These are phyloP conservation scores for Ichneumoninae sp. DNA, from an alignment of 2,888 invertebrate genomes.

Conservation along the genomic window DNA sequence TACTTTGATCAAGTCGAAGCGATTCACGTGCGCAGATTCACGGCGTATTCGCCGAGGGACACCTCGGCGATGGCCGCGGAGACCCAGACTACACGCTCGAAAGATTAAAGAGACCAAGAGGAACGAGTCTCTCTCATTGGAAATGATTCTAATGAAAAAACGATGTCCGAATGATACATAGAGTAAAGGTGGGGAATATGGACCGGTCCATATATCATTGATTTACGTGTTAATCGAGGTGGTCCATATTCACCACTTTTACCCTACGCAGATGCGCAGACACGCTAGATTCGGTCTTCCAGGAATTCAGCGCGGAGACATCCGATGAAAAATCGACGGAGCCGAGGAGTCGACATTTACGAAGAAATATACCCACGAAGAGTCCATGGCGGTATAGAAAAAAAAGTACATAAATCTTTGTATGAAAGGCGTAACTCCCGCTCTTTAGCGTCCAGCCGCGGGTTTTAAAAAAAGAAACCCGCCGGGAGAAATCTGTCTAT, in stretches of 20 bases:
- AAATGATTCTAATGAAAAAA: slow-evolving; percentile 5
- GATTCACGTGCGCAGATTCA: slow-evolving; percentile 3
- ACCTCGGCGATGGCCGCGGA: slow-evolving; percentile 7
- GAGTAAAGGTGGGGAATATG: too few relatives aligned
- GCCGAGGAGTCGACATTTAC: slow-evolving; percentile 65
- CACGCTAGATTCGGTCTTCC: slow-evolving; percentile 67
- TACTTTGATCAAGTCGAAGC: slow-evolving; percentile 21
- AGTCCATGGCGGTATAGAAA: not conserved
- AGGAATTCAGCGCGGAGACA: slow-evolving; percentile 61
- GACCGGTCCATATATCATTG: too few relatives aligned
- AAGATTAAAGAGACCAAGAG: slow-evolving; percentile 32
- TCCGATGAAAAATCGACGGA: slow-evolving; percentile 64
- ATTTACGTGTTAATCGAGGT: too few relatives aligned
- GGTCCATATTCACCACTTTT: too few relatives aligned
- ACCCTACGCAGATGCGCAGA: not conserved
- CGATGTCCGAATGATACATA: not conserved
- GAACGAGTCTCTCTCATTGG: slow-evolving; percentile 4
- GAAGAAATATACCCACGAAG: not conserved
- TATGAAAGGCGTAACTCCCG: not conserved
- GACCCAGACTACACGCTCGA: slow-evolving; percentile 4
- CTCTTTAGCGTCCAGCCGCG: not conserved
- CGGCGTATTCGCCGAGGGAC: not conserved
- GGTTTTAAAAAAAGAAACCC: not conserved
- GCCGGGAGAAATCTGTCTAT: not conserved
- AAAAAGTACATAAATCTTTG: slow-evolving; percentile 27